Evolutionary conservation across 1,140 invertebrate genomes (phyloP), one percentile per base, ranked within the genome.

Genomic region (Globodera ellingtonae): DNA sequence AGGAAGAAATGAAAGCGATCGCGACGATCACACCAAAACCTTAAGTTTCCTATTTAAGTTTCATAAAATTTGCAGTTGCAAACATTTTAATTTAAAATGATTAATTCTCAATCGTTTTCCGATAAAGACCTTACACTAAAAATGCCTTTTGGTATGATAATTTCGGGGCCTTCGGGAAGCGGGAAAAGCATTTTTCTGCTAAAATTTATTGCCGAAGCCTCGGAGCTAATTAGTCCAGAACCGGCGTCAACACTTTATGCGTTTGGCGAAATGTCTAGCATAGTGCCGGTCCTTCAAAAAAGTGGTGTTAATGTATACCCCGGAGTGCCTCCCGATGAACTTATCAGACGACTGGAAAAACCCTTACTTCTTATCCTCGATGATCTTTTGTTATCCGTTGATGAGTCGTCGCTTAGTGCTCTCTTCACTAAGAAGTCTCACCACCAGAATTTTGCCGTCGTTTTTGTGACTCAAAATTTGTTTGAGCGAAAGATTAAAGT

Each of bases 401-500:
- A 50, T 52, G 79, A 75, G 9, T 50, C 82, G 1, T 81, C n/a
- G 44, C 48, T 81, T n/a, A 44, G 13, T 21, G 66, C 46, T 15
- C 52, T 81, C 0, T 81, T 82, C 62, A 81, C 79, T 6, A 82
- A 83, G 78, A 67, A 67, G 48, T 70, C 59, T 9, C 79, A 81
- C 18, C 56, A 81, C 78, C 66, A 67, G 44, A 59, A 81, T 67
- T 47, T 81, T 48, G 69, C 59, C 3, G 50, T 81, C 9, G 67
- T 81, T n/a, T 83, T 81, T 62, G 80, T 81, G 0, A 81, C 79
- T 0, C 79, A 81, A n/a, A 56, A 81, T 50, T 74, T 81, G 48
- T 81, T 81, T 83, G 66, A 59, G 4, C 72, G 69, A 48, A 59
- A 83, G 18, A 70, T 83, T 44, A 59, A 67, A 48, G 66, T 67